Evolutionary conservation across 2,797 vertebrate species (phyloP), one percentile per base, ranked within the genome.

Genomic region (Astyanax mexicanus): DNA sequence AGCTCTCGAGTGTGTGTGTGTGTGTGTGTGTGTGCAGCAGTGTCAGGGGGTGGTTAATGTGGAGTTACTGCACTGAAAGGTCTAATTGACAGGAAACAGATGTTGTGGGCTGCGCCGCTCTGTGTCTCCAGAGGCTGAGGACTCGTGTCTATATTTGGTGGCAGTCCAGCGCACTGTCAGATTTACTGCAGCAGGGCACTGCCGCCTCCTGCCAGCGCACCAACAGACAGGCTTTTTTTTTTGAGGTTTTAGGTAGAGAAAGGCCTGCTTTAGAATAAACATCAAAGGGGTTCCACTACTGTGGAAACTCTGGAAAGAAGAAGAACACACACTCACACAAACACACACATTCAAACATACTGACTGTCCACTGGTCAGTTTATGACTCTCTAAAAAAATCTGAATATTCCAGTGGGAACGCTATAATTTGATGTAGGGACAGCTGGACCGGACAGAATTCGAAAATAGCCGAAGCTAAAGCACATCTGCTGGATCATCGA

Each of bases 371-470:
- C 37, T 44, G 67, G 58, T 79, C 67, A 79, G 68, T 72, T 72
- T 64, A 70, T 75, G 72, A 47, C 17, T 72, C 29, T 61, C 19
- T 17, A 23, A 32, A 60, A 29, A 67, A 70, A 25, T 54, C 21
- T 54, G 54, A 40, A 60, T 67, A 45, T 75, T 76, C 70, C 23
- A 17, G 10, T 72, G 17, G 60, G 27, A 65, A 47, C 65, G 60
- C 65, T 81, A 65, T 78, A 78, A 76, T 82, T 71, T 74, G 42
- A 77, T 75, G 49, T 66, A 49, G 3, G 17, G 73, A 77, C 72
- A 68, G 74, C 76, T 61, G 64, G 44, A 73, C 10, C 25, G 19
- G 66, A 66, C 47, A 73, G 44, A 62, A 49, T 13, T 15, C 13
- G 17, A 44, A 65, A 65, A 25, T 62, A 44, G 60, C 37, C 21